Conservation (phyloP, 2,888 invertebrate genomes). For the Epinotia ramella region DNA sequence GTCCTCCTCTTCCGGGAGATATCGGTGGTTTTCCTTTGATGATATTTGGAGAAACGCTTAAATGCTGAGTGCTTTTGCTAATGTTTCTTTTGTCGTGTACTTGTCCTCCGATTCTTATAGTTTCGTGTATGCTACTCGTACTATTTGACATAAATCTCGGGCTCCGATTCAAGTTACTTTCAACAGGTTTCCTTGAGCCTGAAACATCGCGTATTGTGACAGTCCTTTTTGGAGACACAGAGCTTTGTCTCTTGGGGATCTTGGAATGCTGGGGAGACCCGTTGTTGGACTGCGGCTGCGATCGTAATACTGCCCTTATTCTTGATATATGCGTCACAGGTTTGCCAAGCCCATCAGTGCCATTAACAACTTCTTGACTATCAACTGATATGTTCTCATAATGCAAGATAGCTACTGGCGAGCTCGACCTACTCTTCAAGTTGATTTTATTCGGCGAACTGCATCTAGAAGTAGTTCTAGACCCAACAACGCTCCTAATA, state of each 20-base stretch:
- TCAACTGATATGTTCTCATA: slow-evolving; percentile 63
- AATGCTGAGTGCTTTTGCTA: slow-evolving; percentile 76
- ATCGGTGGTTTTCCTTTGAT: slow-evolving; percentile 82
- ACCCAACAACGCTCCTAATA: slow-evolving; percentile 61
- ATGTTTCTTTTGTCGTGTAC: slow-evolving; percentile 72
- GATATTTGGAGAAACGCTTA: slow-evolving; percentile 68
- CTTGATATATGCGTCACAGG: slow-evolving; percentile 73
- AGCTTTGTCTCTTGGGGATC: slow-evolving; percentile 79
- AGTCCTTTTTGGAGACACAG: slow-evolving; percentile 74
- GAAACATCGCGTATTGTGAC: slow-evolving; percentile 55
- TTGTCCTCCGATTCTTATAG: slow-evolving; percentile 73
- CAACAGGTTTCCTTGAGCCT: slow-evolving; percentile 59
- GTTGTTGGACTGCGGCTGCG: slow-evolving; percentile 78
- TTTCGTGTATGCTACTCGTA: slow-evolving; percentile 80
- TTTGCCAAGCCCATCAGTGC: slow-evolving; percentile 62
- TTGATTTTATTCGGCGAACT: slow-evolving; percentile 75
- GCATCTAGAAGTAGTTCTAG: slow-evolving; percentile 70
- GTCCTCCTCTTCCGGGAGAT: slow-evolving; percentile 77
- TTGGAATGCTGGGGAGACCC: slow-evolving; percentile 81
- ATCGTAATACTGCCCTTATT: slow-evolving; percentile 70
- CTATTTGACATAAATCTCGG: slow-evolving; percentile 79
- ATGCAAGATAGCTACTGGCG: slow-evolving; percentile 73
- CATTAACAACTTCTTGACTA: slow-evolving; percentile 65
- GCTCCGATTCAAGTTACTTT: slow-evolving; percentile 67
- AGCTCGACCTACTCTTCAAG: slow-evolving; percentile 76